Base-by-base conservation (phyloP, 2,113 vertebrate species). In the Erythrolamprus reginae region DNA sequence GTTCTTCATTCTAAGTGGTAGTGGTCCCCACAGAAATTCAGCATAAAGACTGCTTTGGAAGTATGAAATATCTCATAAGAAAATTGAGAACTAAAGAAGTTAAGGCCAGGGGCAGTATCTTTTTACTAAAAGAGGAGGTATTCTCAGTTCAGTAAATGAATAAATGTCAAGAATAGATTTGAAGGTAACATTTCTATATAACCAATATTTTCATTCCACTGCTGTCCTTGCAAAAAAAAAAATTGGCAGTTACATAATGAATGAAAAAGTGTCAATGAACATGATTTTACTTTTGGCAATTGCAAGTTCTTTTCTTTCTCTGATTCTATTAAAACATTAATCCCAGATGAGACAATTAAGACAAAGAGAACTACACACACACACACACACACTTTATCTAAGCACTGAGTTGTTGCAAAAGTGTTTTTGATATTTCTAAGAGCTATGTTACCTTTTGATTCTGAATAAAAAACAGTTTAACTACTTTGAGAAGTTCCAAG, bases 111-210 rank as follows among this genome's bases (percentile, higher is more conserved):
- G 92, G 85, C 85, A 93, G 88, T 87, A 86, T 92, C 47, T 91
- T 89, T 90, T 95, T 28, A 90, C 50, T 42, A 5, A 55, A 93
- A 93, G 89, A 95, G 91, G 85, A 91, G 84, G 77, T 93, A 84
- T 42, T 90, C 87, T 28, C 87, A 93, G 88, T 55, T 90, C 92
- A 95, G 93, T 95, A 92, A 95, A 94, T 95, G 95, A 94, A 94
- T 85, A 86, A 53, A 26, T 82, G 93, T 45, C 92, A 92, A 95
- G 93, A 90, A 94, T 88, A 82, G 52, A 90, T 93, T 88, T 93
- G 33, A 93, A 56, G 89, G 84, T 4, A 5, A 85, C 93, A 92
- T 8, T 70, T 93, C 82, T 84, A 28, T 56, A 45, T 38, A 28
- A 89, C 9, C 13, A 33, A 24, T 50, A 33, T 65, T 91, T 51